Percentiles rank a stretch among this genome's conserved stretches.
phyloP scores from a whole-genome alignment of 2,888 invertebrate species.

The Noctua janthe region DNA sequence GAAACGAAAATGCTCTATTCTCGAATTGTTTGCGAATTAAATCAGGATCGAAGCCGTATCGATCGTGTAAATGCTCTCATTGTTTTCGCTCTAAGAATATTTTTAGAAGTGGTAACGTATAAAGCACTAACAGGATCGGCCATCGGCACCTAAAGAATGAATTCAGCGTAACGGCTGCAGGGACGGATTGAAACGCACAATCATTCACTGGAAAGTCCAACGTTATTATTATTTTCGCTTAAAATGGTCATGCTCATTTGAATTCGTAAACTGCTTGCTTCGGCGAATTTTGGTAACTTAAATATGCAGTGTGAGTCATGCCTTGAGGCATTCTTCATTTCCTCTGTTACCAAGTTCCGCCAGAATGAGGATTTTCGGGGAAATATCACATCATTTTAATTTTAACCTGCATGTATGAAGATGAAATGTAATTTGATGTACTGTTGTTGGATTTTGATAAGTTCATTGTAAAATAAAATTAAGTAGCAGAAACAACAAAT shows the following conservation, averaged over 20 bases:
- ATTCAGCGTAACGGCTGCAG: conserved; percentile 42
- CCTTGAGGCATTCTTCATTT: conserved; percentile 43
- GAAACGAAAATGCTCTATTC: background rate
- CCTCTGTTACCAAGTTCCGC: conserved; percentile 31
- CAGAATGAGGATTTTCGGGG: conserved; percentile 11
- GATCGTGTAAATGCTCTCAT: conserved; percentile 36
- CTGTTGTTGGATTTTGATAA: background rate
- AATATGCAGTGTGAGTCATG: conserved; percentile 51
- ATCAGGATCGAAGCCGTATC: conserved; percentile 20
- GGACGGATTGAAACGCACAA: conserved; percentile 37
- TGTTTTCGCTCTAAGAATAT: conserved; percentile 54
- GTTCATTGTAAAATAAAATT: background rate
- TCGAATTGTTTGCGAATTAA: conserved; percentile 21
- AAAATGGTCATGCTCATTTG: conserved; percentile 58
- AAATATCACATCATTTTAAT: background rate
- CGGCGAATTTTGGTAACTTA: conserved; percentile 49
- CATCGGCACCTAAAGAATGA: conserved; percentile 38
- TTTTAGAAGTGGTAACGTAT: conserved; percentile 51
- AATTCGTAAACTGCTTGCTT: conserved; percentile 50
- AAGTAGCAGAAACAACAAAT: background rate
- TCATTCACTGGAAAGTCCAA: conserved; percentile 51
- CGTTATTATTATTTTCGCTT: conserved; percentile 50
- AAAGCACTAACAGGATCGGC: conserved; percentile 37
- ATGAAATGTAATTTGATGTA: background rate
- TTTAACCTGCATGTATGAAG: background rate